Evolutionary conservation across 2,113 vertebrate genomes (phyloP).

Genomic region (Oriolus oriolus): DNA sequence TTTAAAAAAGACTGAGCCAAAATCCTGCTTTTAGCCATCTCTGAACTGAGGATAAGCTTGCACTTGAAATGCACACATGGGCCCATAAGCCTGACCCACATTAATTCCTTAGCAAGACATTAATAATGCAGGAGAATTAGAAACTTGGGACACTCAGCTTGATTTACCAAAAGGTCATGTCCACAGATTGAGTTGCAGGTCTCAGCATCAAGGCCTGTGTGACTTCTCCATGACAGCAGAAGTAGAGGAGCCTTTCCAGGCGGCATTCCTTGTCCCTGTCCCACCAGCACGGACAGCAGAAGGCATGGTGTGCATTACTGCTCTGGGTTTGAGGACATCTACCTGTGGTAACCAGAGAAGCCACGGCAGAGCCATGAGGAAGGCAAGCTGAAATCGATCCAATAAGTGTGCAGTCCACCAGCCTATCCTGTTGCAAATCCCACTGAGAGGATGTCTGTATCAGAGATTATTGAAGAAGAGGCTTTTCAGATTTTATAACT

Average conservation of each 20-base stretch:
- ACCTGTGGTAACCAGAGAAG: slow-evolving; percentile 25
- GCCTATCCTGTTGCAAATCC: slow-evolving; percentile 18
- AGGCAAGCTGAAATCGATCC: neutral
- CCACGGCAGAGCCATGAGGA: neutral
- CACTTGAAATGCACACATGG: neutral
- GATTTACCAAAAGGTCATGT: neutral
- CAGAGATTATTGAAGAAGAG: neutral
- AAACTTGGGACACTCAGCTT: neutral
- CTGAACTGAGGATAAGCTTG: neutral
- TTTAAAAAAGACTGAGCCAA: neutral
- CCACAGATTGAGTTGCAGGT: slow-evolving; percentile 19
- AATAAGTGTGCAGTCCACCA: neutral
- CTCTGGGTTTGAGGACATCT: neutral
- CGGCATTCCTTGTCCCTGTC: neutral
- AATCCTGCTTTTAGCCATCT: neutral
- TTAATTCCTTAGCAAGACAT: slow-evolving; percentile 13
- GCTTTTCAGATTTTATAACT: neutral
- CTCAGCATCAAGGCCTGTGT: neutral
- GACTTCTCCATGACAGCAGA: neutral
- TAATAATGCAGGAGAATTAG: slow-evolving; percentile 50
- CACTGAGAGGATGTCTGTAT: neutral
- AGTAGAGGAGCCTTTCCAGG: neutral
- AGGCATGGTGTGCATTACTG: neutral
- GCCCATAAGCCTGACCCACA: neutral
- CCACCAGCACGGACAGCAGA: neutral